A percentile compares a stretch with the other conserved stretches of the same genome.
These are phyloP conservation scores for Atlantisia rogersi DNA, from an alignment of 2,113 vertebrate genomes.

Conservation along the genomic window DNA sequence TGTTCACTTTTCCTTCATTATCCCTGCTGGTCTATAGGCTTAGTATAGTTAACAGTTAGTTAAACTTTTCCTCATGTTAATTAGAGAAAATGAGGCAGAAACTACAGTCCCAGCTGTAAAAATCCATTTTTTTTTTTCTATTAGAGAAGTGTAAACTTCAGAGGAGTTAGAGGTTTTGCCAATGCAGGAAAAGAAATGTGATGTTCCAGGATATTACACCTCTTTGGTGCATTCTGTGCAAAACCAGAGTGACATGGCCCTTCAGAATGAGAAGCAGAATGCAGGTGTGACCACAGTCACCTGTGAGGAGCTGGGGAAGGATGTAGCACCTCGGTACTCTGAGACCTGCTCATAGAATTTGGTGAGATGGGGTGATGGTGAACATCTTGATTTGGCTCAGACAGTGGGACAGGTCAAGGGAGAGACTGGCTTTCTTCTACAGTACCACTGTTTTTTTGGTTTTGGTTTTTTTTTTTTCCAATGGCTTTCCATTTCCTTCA, in stretches of 20 bases:
- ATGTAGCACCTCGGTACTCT: rapidly evolving
- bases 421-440: background rate
- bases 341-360: rapidly evolving
- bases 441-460: no score
- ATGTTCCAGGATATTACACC: background rate
- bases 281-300: background rate
- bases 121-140: background rate
- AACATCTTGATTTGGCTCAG: background rate
- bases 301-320: background rate
- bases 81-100: background rate
- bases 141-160: background rate
- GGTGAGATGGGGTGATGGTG: background rate
- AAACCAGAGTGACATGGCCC: background rate
- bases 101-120: background rate
- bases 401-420: background rate
- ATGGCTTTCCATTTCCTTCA: background rate
- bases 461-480: background rate
- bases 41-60: background rate
- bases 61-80: background rate
- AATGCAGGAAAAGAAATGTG: background rate
- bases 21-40: background rate
- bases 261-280: background rate
- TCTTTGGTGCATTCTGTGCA: background rate
- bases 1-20: background rate
- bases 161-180: background rate